These are phyloP conservation scores for Oreochromis mossambicus DNA, from an alignment of 2,797 vertebrate genomes.

Conservation along the genomic window DNA sequence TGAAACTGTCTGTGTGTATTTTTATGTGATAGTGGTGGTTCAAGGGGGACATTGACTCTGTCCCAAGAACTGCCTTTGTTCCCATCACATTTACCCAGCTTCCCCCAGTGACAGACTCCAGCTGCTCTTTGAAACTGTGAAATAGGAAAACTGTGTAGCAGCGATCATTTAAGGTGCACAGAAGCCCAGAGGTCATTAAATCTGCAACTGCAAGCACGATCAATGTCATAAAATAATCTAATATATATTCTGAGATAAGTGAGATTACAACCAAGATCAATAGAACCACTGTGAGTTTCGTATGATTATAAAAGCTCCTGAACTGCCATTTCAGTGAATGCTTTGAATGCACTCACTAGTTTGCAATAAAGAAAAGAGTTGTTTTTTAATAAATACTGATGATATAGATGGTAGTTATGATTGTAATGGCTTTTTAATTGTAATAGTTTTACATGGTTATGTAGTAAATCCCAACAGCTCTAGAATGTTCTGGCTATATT, in stretches of 20 bases:
- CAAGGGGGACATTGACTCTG: not conserved
- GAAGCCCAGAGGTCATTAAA: not conserved
- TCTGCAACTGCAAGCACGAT: fast-evolving
- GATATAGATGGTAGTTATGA: fast-evolving
- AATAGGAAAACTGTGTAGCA: not conserved
- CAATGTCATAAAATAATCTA: not conserved
- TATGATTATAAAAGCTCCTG: not conserved
- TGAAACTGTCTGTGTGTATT: not conserved
- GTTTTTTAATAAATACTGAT: not conserved
- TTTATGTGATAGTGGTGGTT: fast-evolving
- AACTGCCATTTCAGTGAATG: too few species aligned
- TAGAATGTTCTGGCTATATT: not conserved
- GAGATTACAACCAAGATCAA: not conserved
- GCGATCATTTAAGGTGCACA: not conserved
- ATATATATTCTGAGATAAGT: not conserved
- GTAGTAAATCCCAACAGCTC: not conserved
- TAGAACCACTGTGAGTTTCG: fast-evolving
- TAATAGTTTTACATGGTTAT: not conserved
- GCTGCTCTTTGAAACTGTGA: not conserved
- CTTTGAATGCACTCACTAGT: not conserved
- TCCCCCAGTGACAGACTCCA: fast-evolving
- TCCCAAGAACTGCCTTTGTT: not conserved
- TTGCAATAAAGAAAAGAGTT: not conserved
- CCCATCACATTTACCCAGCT: not conserved
- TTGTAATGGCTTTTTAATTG: not conserved